Percentiles rank a stretch among this genome's conserved stretches.
Evolutionary conservation across 2,888 invertebrate genomes (phyloP).

Genomic region (Rhyacophila evoluta): DNA sequence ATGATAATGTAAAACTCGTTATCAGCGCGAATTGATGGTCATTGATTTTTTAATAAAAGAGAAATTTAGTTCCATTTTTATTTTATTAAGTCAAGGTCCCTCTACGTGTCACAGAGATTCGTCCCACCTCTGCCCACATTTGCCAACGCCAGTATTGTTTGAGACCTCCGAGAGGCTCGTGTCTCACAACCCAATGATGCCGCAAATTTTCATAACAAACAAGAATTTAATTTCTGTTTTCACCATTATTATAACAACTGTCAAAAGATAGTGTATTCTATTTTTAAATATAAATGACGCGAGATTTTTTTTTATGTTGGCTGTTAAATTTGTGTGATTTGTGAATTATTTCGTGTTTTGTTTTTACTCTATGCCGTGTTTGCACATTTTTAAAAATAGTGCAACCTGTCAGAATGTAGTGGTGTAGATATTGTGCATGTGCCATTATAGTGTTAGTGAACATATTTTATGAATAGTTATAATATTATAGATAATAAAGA

Average conservation of each 20-base stretch:
- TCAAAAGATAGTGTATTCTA: neutral
- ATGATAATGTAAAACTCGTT: no score
- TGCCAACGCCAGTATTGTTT: conserved; percentile 10
- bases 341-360: conserved; percentile 3
- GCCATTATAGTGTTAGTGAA: conserved; percentile 17
- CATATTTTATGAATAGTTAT: neutral
- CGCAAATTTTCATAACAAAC: neutral
- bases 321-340: neutral
- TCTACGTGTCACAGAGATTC: conserved; percentile 14
- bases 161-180: neutral
- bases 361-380: neutral
- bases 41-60: no score
- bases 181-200: neutral
- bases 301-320: neutral
- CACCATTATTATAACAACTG: neutral
- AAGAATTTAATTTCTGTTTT: neutral
- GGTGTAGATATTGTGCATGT: neutral
- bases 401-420: neutral
- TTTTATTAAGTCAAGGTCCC: neutral
- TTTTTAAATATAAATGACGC: neutral
- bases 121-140: conserved; percentile 4
- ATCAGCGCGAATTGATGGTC: no score
- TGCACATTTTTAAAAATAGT: conserved; percentile 15
- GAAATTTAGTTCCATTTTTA: neutral
- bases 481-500: neutral